Conservation (phyloP, 2,888 invertebrate genomes). For the Hypolimnas misippus region DNA sequence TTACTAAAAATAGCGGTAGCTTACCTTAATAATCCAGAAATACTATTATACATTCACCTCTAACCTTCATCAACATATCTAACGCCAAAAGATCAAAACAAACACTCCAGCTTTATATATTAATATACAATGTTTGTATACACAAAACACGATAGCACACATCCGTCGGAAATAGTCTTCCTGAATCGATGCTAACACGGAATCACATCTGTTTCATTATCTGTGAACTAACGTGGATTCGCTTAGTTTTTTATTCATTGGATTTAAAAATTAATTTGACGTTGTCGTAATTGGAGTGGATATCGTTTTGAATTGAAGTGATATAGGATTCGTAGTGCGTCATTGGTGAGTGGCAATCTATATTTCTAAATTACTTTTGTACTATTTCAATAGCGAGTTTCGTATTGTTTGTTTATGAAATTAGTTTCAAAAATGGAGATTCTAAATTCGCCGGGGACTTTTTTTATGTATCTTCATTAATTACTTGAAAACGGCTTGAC, state of each 20-base stretch:
- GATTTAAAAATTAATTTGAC: neutral
- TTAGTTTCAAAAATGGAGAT: too few relatives aligned
- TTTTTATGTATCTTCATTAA: too few relatives aligned
- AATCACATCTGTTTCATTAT: slow-evolving; percentile 25
- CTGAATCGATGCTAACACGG: slow-evolving; percentile 27
- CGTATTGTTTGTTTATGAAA: too few relatives aligned
- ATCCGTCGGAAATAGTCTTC: slow-evolving; percentile 38
- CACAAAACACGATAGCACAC: slow-evolving; percentile 19
- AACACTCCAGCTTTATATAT: too few relatives aligned
- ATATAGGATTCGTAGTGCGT: slow-evolving; percentile 1
- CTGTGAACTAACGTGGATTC: neutral
- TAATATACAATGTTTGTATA: too few relatives aligned
- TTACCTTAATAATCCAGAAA: too few relatives aligned
- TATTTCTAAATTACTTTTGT: neutral
- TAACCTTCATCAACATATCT: too few relatives aligned
- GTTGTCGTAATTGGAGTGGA: neutral
- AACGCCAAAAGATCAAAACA: too few relatives aligned
- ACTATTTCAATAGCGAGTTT: neutral
- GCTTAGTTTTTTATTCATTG: slow-evolving; percentile 10
- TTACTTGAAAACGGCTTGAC: too few relatives aligned
- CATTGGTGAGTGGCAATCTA: neutral
- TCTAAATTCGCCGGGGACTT: too few relatives aligned
- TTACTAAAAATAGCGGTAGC: too few relatives aligned
- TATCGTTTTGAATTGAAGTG: neutral
- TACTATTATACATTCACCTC: too few relatives aligned